Evolutionary conservation across 2,797 vertebrate genomes (phyloP).

Genomic region (Pseudochromis fuscus): DNA sequence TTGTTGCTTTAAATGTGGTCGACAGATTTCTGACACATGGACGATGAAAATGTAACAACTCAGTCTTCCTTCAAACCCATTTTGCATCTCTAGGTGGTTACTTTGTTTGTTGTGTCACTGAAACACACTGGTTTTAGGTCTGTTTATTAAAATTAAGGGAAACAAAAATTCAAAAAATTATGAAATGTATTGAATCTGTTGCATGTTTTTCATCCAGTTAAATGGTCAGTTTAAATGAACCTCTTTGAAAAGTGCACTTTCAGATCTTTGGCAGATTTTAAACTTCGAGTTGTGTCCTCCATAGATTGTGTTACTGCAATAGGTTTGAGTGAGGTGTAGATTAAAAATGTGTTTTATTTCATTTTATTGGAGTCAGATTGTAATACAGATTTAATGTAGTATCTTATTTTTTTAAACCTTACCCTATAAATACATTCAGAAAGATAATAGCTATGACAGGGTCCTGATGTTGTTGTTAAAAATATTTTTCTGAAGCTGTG

Average conservation of each 20-base stretch:
- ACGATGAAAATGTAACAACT: conserved; percentile 34
- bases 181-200: conserved; percentile 45
- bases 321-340: not conserved
- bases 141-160: conserved; percentile 37
- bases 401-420: not conserved
- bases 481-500: conserved; percentile 10
- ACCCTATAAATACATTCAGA: not conserved
- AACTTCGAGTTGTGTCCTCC: not conserved
- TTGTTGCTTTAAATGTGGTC: conserved; percentile 4
- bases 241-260: not conserved
- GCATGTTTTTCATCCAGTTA: conserved; percentile 22
- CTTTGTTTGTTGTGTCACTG: conserved; percentile 35
- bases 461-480: not conserved
- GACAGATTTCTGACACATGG: conserved; percentile 45
- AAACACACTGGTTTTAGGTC: conserved; percentile 41
- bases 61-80: conserved; percentile 32
- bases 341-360: not conserved
- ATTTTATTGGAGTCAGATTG: not conserved
- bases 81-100: conserved; percentile 64
- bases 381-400: not conserved
- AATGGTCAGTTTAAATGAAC: conserved; percentile 26
- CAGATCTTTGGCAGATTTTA: not conserved
- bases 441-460: not conserved
- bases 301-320: not conserved
- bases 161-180: conserved; percentile 26